phyloP scores from a whole-genome alignment of 53 echinoderm and acorn worm genomes.

The Luidia sarsii region DNA sequence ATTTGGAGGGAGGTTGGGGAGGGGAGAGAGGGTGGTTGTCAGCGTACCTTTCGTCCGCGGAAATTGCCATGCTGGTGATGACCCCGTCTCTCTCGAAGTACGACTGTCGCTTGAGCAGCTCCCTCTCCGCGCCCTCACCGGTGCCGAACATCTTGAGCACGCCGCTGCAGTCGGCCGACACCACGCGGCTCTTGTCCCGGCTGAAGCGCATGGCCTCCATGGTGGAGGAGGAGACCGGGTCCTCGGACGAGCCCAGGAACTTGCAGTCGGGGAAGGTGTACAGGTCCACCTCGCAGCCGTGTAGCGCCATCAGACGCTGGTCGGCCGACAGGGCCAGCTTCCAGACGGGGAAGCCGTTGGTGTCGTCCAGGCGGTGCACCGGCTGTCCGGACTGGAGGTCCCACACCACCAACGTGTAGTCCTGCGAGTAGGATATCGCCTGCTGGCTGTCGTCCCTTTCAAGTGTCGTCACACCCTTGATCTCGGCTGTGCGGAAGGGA shows the following conservation, averaged over 20 bases:
- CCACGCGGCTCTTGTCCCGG: conserved; percentile 34
- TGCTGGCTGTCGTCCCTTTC: conserved; percentile 34
- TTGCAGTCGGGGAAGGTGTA: conserved; percentile 33
- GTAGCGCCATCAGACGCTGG: conserved; percentile 30
- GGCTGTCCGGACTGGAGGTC: conserved; percentile 28
- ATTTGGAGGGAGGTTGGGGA: not conserved
- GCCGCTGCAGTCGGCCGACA: conserved; percentile 16
- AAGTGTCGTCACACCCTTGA: conserved; percentile 23
- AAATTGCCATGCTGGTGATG: conserved; percentile 22
- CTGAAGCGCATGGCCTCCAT: conserved; percentile 20
- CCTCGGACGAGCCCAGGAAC: not conserved
- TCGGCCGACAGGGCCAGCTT: conserved; percentile 39
- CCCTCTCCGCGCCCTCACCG: conserved; percentile 21
- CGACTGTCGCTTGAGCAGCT: conserved; percentile 4
- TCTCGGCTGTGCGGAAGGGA: no score
- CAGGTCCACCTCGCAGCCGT: conserved; percentile 5
- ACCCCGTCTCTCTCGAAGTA: not conserved
- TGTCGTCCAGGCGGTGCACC: conserved; percentile 9
- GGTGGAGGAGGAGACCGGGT: conserved; percentile 23
- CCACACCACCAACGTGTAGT: conserved; percentile 31
- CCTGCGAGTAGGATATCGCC: conserved; percentile 38
- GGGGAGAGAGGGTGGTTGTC: not conserved
- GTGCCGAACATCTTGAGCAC: conserved; percentile 21
- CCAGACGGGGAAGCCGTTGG: not conserved
- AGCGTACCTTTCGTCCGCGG: conserved; percentile 44